Evolutionary conservation across 2,113 vertebrate species (phyloP).

Genomic region (Polypterus bichir): DNA sequence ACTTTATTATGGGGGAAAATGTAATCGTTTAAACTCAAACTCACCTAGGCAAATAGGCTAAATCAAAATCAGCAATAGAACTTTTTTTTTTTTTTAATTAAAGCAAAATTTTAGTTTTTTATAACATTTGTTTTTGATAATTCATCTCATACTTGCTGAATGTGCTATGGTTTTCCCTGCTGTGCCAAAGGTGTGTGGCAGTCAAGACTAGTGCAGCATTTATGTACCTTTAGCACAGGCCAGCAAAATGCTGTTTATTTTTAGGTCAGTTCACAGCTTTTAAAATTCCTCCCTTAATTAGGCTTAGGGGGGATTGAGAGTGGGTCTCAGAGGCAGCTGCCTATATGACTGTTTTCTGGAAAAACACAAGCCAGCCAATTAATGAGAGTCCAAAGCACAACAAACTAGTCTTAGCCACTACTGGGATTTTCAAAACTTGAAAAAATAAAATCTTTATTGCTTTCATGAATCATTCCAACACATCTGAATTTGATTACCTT

Average conservation of each 20-base stretch:
- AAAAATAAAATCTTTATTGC: constrained; percentile 25
- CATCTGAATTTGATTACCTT: constrained; percentile 49
- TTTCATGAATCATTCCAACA: constrained; percentile 15
- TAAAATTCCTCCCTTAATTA: constrained; percentile 34
- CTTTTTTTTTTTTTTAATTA: too few species aligned
- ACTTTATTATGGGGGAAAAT: too few species aligned
- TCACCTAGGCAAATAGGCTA: too few species aligned
- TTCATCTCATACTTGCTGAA: too few species aligned
- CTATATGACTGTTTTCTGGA: constrained; percentile 9
- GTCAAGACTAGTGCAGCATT: neutral
- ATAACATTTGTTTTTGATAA: too few species aligned
- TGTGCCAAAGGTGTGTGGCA: neutral
- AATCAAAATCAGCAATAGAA: too few species aligned
- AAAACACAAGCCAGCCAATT: constrained; percentile 22
- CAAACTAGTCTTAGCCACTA: constrained; percentile 24
- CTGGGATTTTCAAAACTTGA: constrained; percentile 33
- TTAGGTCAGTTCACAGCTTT: constrained; percentile 34
- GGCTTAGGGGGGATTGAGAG: constrained; percentile 18
- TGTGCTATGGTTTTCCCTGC: neutral
- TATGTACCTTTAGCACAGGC: neutral
- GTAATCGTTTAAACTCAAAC: too few species aligned
- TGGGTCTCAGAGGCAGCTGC: constrained; percentile 17
- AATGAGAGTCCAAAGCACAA: constrained; percentile 12
- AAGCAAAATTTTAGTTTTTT: too few species aligned
- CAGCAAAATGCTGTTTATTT: constrained; percentile 18